Evolutionary conservation across 2,888 invertebrate genomes (phyloP), one percentile per base, ranked within the genome.

Genomic region (Nemotelus pantherinus): DNA sequence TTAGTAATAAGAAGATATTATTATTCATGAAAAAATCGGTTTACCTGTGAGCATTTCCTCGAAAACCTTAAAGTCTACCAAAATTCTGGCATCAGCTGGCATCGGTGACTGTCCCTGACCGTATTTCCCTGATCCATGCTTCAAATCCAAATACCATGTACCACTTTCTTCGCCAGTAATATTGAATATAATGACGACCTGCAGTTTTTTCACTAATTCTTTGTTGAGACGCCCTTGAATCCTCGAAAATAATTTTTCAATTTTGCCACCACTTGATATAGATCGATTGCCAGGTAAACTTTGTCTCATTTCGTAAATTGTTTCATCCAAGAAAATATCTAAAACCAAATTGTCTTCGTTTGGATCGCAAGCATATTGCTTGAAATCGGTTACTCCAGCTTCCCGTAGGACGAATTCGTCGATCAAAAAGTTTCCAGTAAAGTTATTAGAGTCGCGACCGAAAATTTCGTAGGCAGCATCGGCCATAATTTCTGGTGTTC

Each of bases 361-460:
- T 57, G 95, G 95, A 83, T 93, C 91, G 81, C 93, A 93, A 0
- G 95, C 94, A 84, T 99, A 99, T 57, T 94, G 91, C 2, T 91
- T 91, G 41, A 99, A 88, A 87, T 98, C 94, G 0, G 90, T 93
- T 10, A 98, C 88, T 0, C 99, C 99, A 76, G 91, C 93, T 6
- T 90, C 89, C 80, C 85, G 88, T 0, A 99, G 88, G 0, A 99
- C 89, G 25, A 95, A 93, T 84, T 99, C 99, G 84, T 99, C 99
- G 70, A 98, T 93, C 48, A 92, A 92, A 86, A 99, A 99, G 84
- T 97, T 92, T 0, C 99, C 98, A 0, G 95, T 95, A 82, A 90
- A 90, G 2, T 89, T 87, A 83, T 90, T 92, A 5, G 95, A 94
- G 82, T 97, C 93, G 82, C 93, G 92, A n/a, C 85, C 85, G 53